Conservation (phyloP, 2,888 invertebrate genomes). For the Chrysotoxum bicinctum region DNA sequence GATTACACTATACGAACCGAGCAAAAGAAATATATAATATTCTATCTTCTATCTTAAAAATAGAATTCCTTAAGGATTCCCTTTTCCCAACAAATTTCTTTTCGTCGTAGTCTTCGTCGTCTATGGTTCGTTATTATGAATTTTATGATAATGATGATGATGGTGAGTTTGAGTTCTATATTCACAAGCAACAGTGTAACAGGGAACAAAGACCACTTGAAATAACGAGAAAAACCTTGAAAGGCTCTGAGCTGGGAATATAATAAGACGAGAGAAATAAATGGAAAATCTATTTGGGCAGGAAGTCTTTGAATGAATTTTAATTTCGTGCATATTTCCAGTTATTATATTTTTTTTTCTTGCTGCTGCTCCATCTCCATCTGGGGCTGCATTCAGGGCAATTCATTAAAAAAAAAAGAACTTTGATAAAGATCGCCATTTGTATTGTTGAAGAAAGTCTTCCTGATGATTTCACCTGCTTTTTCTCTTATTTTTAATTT, state of each 20-base stretch:
- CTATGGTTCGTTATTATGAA: constrained; percentile 57
- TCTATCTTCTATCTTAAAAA: constrained; percentile 46
- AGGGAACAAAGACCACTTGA: constrained; percentile 70
- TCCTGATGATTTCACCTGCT: constrained; percentile 45
- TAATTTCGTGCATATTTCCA: constrained; percentile 70
- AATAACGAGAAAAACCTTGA: constrained; percentile 70
- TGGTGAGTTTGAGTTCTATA: constrained; percentile 25
- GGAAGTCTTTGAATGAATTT: constrained; percentile 72
- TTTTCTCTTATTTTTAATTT: constrained; percentile 46
- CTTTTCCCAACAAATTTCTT: constrained; percentile 43
- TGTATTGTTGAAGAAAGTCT: constrained; percentile 28
- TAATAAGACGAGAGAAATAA: constrained; percentile 33
- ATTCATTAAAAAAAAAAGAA: constrained; percentile 50
- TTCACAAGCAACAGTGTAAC: constrained; percentile 61
- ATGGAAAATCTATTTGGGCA: constrained; percentile 60
- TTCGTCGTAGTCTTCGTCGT: constrained; percentile 36
- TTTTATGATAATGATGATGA: constrained; percentile 69
- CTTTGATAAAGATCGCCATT: constrained; percentile 46
- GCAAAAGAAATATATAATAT: constrained; percentile 9
- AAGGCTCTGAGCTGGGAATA: constrained; percentile 42
- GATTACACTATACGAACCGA: constrained; percentile 31
- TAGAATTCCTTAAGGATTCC: constrained; percentile 69
- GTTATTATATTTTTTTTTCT: constrained; percentile 17
- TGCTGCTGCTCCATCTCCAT: neutral
- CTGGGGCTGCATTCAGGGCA: constrained; percentile 35